Evolutionary conservation across 1,140 invertebrate genomes (phyloP).

Genomic region (Ceratitis capitata): DNA sequence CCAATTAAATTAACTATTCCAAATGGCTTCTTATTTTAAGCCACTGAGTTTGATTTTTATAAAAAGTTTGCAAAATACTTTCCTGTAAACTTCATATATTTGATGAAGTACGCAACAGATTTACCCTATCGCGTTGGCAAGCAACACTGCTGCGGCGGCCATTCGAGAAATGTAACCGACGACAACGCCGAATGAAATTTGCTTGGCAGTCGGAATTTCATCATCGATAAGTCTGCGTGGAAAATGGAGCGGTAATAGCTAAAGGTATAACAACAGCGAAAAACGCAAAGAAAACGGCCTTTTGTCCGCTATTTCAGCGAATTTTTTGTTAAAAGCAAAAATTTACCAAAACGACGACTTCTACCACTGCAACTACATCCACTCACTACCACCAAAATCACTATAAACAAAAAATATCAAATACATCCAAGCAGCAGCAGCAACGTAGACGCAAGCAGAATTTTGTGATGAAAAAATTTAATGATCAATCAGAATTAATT

Average conservation of each 20-base stretch:
- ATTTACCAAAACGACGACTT: slow-evolving; percentile 39
- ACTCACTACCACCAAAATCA: slow-evolving; percentile 41
- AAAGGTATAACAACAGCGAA: slow-evolving; percentile 61
- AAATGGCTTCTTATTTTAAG: too few species aligned
- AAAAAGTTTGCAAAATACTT: too few species aligned
- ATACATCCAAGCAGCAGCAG: slow-evolving; percentile 38
- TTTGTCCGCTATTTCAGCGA: slow-evolving; percentile 66
- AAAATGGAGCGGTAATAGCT: slow-evolving; percentile 66
- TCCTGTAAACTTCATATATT: too few species aligned
- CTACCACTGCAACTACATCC: slow-evolving; percentile 39
- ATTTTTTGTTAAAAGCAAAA: slow-evolving; percentile 46
- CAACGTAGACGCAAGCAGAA: slow-evolving; percentile 30
- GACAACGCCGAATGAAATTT: not conserved
- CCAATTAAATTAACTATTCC: too few species aligned
- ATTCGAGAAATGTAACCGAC: not conserved
- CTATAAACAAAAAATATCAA: slow-evolving; percentile 41
- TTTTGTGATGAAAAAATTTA: slow-evolving; percentile 42
- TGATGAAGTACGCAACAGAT: too few species aligned
- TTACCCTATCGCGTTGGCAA: not conserved
- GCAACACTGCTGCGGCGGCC: not conserved
- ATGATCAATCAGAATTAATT: slow-evolving; percentile 28
- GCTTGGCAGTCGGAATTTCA: slow-evolving; percentile 55
- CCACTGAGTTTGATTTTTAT: too few species aligned
- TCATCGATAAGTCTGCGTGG: slow-evolving; percentile 60
- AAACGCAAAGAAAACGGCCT: slow-evolving; percentile 66